phyloP scores from a whole-genome alignment of 2,888 invertebrate species.

The Elmis aenea region DNA sequence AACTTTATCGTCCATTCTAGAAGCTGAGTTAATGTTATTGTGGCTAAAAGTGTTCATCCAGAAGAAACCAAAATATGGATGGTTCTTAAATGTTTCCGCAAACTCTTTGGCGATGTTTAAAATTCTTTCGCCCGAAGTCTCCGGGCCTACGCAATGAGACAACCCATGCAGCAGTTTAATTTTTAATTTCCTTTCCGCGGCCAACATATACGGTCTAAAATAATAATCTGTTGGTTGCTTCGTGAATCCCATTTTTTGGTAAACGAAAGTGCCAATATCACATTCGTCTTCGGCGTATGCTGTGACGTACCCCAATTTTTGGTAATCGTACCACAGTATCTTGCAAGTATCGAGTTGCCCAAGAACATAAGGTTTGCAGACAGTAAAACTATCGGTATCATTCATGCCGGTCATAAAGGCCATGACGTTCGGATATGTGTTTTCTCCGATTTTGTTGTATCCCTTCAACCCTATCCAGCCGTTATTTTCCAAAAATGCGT shows the following conservation, averaged over 20 bases:
- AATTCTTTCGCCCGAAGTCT: slow-evolving; percentile 61
- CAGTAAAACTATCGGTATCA: slow-evolving; percentile 43
- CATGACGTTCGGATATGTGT: slow-evolving; percentile 87
- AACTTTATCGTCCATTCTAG: slow-evolving; percentile 61
- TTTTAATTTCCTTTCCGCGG: slow-evolving; percentile 54
- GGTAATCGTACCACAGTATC: slow-evolving; percentile 74
- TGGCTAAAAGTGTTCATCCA: slow-evolving; percentile 81
- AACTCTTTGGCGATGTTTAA: slow-evolving; percentile 67
- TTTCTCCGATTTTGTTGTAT: slow-evolving; percentile 71
- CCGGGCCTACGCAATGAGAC: slow-evolving; percentile 55
- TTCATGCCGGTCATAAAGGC: slow-evolving; percentile 69
- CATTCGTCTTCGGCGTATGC: slow-evolving; percentile 77
- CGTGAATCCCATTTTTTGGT: slow-evolving; percentile 66
- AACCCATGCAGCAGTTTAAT: slow-evolving; percentile 25
- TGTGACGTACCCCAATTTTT: slow-evolving; percentile 66
- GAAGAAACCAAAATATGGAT: slow-evolving; percentile 70
- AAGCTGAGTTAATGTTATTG: slow-evolving; percentile 61
- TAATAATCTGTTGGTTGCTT: slow-evolving; percentile 78
- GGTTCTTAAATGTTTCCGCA: slow-evolving; percentile 54
- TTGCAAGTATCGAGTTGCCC: slow-evolving; percentile 65
- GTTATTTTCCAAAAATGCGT: slow-evolving; percentile 57
- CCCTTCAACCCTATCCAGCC: slow-evolving; percentile 39
- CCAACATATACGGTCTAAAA: slow-evolving; percentile 66
- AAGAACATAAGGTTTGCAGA: slow-evolving; percentile 49
- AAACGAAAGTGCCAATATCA: slow-evolving; percentile 71